Evolutionary conservation across 2,113 vertebrate species (phyloP), one percentile per base, ranked within the genome.

Genomic region (Actenoides lindsayi): DNA sequence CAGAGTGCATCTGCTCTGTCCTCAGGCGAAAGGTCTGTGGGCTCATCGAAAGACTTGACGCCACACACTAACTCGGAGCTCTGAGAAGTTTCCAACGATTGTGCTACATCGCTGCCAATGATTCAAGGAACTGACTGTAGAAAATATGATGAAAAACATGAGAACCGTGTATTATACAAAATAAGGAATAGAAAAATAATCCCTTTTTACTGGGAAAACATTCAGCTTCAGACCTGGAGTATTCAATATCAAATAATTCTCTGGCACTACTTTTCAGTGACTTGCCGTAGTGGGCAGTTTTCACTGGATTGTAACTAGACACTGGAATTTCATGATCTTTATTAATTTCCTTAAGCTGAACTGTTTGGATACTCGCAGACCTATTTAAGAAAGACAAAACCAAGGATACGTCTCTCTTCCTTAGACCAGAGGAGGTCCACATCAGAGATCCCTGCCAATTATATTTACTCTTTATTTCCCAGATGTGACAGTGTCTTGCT

Each of bases 101-200:
- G 83, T 87, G 75, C 50, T 69, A 3, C 44, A 10, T 87, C 73
- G 13, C 65, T 91, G 75, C 74, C 89, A 91, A 8, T 63, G 64
- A 70, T 89, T 91, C 70, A 24, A 67, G 76, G 44, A 35, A 24
- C 68, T 88, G 75, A 27, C 94, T 75, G 67, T 56, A 92, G 86
- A 77, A 96, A 96, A 70, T 73, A 89, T 3, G 81, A 95, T 94
- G 79, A 90, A 96, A 95, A 97, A 71, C 77, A 78, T 35, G 60
- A 91, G 84, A 87, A 57, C 53, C 83, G 53, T 94, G 69, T 79
- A 92, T 95, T 93, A 94, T 91, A 89, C 53, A 90, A 94, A 95
- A 96, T 62, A 91, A 92, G 85, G 82, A 82, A 89, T 83, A 96
- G 67, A 73, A 86, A 63, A 94, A 71, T 39, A 87, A 67, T 74